A percentile compares a stretch with the other conserved stretches of the same genome.
phyloP scores from a whole-genome alignment of 2,113 vertebrate species.

The Raja brachyura region DNA sequence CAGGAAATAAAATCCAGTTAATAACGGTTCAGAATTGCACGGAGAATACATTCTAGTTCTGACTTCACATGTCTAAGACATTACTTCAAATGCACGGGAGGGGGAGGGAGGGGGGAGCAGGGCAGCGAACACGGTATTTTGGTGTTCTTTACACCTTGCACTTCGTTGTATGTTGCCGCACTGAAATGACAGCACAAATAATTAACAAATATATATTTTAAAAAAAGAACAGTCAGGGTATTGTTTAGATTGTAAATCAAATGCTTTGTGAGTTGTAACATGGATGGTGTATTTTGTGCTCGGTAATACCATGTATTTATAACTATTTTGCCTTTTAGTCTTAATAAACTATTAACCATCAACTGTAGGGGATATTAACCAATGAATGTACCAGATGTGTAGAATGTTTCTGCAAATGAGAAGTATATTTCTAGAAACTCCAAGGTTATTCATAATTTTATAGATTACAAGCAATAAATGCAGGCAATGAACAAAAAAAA shows the following conservation, averaged over 20 bases:
- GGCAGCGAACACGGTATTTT: background rate
- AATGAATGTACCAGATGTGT: constrained; percentile 61
- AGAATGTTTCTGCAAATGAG: constrained; percentile 49
- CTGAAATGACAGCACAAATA: constrained; percentile 61
- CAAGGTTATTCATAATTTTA: background rate
- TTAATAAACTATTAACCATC: constrained; percentile 48
- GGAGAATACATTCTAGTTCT: background rate
- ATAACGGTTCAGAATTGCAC: no score
- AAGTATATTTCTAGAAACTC: constrained; percentile 46
- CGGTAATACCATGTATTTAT: constrained; percentile 55
- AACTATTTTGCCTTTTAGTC: constrained; percentile 48
- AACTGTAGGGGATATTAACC: constrained; percentile 52
- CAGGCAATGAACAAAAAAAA: background rate
- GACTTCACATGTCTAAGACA: background rate
- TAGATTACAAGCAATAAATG: constrained; percentile 30
- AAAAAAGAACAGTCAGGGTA: constrained; percentile 63
- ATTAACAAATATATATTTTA: constrained; percentile 50
- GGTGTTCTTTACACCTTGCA: constrained; percentile 8
- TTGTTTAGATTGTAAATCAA: constrained; percentile 69
- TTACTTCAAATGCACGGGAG: background rate
- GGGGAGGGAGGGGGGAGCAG: background rate
- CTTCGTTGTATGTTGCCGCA: constrained; percentile 52
- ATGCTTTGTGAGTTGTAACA: constrained; percentile 61
- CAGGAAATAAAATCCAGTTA: background rate
- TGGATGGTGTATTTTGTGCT: constrained; percentile 61